Evolutionary conservation across 1,140 invertebrate genomes (phyloP).

Genomic region (Drosophila sproati): DNA sequence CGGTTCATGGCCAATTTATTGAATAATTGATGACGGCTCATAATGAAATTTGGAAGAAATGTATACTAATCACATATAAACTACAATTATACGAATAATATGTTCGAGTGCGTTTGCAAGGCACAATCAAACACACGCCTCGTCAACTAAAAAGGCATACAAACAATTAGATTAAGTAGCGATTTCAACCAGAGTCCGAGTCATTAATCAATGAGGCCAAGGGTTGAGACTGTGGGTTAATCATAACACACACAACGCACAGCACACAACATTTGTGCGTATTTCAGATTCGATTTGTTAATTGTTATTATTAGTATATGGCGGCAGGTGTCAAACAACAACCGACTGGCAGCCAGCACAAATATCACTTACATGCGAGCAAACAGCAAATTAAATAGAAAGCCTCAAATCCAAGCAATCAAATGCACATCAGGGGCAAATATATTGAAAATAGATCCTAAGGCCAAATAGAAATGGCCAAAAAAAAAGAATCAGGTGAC

Average conservation of each 20-base stretch:
- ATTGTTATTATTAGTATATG: slow-evolving; percentile 70
- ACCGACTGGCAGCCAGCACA: slow-evolving; percentile 16
- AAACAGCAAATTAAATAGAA: slow-evolving; percentile 54
- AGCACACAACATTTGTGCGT: background rate
- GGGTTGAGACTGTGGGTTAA: slow-evolving; percentile 37
- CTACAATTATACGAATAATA: background rate
- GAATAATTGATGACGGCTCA: slow-evolving; percentile 42
- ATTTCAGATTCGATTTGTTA: slow-evolving; percentile 60
- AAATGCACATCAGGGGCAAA: slow-evolving; percentile 39
- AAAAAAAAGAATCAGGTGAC: slow-evolving; percentile 29
- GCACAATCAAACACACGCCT: slow-evolving; percentile 47
- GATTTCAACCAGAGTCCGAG: slow-evolving; percentile 43
- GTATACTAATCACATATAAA: slow-evolving; percentile 36
- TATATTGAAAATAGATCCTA: slow-evolving; percentile 21
- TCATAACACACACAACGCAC: slow-evolving; percentile 5
- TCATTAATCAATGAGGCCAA: slow-evolving; percentile 62
- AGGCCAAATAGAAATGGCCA: slow-evolving; percentile 35
- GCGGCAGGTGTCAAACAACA: slow-evolving; percentile 27
- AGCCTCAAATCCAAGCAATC: slow-evolving; percentile 20
- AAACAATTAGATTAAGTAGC: slow-evolving; percentile 79
- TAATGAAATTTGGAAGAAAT: slow-evolving; percentile 42
- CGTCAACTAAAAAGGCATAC: slow-evolving; percentile 35
- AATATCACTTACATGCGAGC: slow-evolving; percentile 36
- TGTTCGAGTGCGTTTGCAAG: slow-evolving; percentile 1
- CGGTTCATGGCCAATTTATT: slow-evolving; percentile 33